Base-by-base conservation (phyloP, 1,140 invertebrate genomes). In the Euura lappo region DNA sequence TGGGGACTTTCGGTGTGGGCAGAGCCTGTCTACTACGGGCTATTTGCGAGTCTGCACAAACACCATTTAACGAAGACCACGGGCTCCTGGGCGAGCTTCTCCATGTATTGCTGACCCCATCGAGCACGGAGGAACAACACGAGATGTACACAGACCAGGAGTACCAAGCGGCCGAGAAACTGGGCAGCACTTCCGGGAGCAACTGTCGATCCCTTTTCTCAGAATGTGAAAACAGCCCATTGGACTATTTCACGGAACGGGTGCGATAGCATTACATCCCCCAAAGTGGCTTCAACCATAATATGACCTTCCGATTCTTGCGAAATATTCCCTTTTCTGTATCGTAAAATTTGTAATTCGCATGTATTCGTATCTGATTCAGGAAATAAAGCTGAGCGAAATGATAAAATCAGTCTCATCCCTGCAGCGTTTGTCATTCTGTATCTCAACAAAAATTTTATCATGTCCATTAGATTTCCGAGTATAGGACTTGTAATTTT, bases 11-110 rank as follows among this genome's bases (percentile, higher is more conserved):
- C 8, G 79, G 78, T 70, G 80, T 71, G 6, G 93, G 92, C 2
- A 88, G 90, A 74, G 88, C 89, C 71, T 94, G 93, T 84, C 86
- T 94, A 46, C 85, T 93, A n/a, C 89, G 92, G 78, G 91, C 92
- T 70, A 91, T 94, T 76, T 94, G 93, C 79, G 93, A 94, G 85
- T 89, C 91, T 3, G 90, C 92, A 0, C 90, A 91, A 77, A 89
- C 89, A 64, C 92, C 92, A 46, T 91, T 94, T 73, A 89, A 90
- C 76, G 88, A 90, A 83, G 87, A 90, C 77, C 90, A 90, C 77
- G 92, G 92, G 45, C 87, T 94, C 72, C 84, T 93, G 76, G 91
- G 91, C 44, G 91, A 94, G 89, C 87, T 94, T 76, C 84, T 93
- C 46, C 91, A 93, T 83, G 90, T 92, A 75, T 80, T 94, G 75